Percentiles rank a stretch among this genome's conserved stretches.
Evolutionary conservation across 2,113 vertebrate species (phyloP).

Genomic region (Megalops atlanticus): DNA sequence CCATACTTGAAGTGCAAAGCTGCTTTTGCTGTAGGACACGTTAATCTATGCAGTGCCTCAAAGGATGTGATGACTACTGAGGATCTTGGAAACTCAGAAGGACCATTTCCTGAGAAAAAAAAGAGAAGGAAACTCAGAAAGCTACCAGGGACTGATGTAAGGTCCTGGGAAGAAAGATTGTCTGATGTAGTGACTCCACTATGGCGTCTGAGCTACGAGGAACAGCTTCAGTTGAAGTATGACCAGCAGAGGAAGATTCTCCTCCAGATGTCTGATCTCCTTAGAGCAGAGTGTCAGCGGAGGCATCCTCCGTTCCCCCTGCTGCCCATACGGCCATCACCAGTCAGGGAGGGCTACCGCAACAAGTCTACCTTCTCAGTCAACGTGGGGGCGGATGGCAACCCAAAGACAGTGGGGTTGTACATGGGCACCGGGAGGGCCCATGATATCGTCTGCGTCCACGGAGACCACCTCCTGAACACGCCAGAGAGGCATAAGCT

Average conservation of each 20-base stretch:
- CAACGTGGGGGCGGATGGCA: conserved; percentile 79
- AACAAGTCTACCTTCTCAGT: conserved; percentile 88
- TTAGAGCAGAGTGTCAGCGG: conserved; percentile 40
- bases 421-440: conserved; percentile 74
- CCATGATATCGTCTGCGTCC: conserved; percentile 75
- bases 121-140: conserved; percentile 34
- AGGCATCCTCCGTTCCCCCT: conserved; percentile 66
- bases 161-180: conserved; percentile 71
- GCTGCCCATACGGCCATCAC: conserved; percentile 71
- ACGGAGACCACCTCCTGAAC: conserved; percentile 71
- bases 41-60: neutral
- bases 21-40: neutral
- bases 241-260: conserved; percentile 70
- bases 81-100: neutral
- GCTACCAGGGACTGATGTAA: neutral
- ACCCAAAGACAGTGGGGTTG: conserved; percentile 81
- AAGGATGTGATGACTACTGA: neutral
- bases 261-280: conserved; percentile 54
- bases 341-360: conserved; percentile 72
- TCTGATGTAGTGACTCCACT: conserved; percentile 72
- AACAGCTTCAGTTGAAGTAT: conserved; percentile 82
- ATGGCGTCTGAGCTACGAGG: conserved; percentile 80
- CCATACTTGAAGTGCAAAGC: neutral
- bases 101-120: conserved; percentile 23
- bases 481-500: conserved; percentile 77